Conservation (phyloP, 1,140 invertebrate genomes). For the Drosophila equinoxialis region DNA sequence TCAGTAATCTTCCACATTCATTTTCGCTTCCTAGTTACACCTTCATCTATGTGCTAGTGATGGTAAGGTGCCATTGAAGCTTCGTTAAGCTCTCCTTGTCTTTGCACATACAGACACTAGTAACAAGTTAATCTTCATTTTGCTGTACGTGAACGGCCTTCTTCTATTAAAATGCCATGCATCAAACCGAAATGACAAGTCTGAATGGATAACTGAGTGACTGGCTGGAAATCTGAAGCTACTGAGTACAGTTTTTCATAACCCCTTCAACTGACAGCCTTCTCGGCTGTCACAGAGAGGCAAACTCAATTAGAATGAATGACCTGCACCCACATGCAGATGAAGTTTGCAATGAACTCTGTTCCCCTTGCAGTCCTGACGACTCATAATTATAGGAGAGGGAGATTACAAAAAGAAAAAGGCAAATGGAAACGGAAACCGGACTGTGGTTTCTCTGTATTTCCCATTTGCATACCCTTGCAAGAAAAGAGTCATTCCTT, state of each 20-base stretch:
- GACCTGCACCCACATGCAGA: conserved; percentile 61
- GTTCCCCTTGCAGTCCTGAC: conserved; percentile 41
- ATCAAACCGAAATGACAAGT: conserved; percentile 55
- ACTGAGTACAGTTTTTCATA: conserved; percentile 25
- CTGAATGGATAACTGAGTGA: conserved; percentile 49
- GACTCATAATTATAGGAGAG: conserved; percentile 64
- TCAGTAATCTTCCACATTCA: not conserved
- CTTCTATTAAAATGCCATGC: conserved; percentile 73
- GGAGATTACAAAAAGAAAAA: conserved; percentile 25
- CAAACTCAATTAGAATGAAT: conserved; percentile 76
- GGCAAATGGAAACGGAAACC: conserved; percentile 32
- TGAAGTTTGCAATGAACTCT: conserved; percentile 12
- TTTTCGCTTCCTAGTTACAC: not conserved
- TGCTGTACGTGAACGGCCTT: conserved; percentile 35
- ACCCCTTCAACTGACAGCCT: conserved; percentile 6
- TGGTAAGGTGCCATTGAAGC: conserved; percentile 1
- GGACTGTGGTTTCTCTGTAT: conserved; percentile 14
- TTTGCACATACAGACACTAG: not conserved
- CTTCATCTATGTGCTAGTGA: not conserved
- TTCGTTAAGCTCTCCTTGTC: conserved; percentile 4
- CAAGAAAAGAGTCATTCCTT: not conserved
- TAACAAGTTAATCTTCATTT: conserved; percentile 75
- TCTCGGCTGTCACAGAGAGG: conserved; percentile 46
- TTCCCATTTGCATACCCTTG: not conserved
- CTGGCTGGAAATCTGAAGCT: conserved; percentile 22